A percentile compares a stretch with the other conserved stretches of the same genome.
Evolutionary conservation across 35 echinoderm and acorn worm species (phyloP).

Genomic region (Stichopus chloronotus): DNA sequence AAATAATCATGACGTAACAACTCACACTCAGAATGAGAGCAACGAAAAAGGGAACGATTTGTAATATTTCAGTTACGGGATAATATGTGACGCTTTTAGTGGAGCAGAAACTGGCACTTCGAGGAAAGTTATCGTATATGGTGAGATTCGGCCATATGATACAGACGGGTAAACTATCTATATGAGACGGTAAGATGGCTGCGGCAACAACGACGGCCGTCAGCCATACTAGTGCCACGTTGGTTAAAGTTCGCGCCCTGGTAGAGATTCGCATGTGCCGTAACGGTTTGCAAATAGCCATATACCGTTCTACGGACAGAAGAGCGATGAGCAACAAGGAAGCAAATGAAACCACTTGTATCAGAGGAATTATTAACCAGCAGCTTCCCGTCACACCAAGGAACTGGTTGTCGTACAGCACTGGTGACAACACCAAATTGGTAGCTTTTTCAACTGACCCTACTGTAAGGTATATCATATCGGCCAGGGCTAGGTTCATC

Average conservation of each 20-base stretch:
- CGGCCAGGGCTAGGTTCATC: constrained; percentile 66
- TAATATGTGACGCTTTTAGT: constrained; percentile 1
- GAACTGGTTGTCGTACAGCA: constrained; percentile 33
- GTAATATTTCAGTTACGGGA: constrained; percentile 39
- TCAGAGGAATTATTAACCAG: constrained; percentile 1
- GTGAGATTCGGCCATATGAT: constrained; percentile 37
- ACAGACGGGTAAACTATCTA: not conserved
- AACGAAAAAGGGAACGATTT: constrained; percentile 73
- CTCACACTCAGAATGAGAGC: constrained; percentile 53
- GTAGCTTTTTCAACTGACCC: constrained; percentile 66
- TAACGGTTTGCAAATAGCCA: constrained; percentile 70
- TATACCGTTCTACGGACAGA: constrained; percentile 64
- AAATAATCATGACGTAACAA: constrained; percentile 54
- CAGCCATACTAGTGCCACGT: constrained; percentile 56
- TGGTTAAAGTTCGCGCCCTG: not conserved
- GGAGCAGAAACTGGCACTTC: constrained; percentile 47
- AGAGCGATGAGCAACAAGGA: constrained; percentile 62
- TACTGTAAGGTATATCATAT: constrained; percentile 55
- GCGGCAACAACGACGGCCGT: constrained; percentile 33
- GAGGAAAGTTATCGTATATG: constrained; percentile 27
- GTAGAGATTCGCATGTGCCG: constrained; percentile 22
- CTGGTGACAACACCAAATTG: constrained; percentile 40
- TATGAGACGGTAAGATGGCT: constrained; percentile 56
- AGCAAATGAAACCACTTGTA: constrained; percentile 48
- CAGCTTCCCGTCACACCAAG: constrained; percentile 40